Evolutionary conservation across 2,888 invertebrate genomes (phyloP), one percentile per base, ranked within the genome.

Genomic region (Belgica antarctica): DNA sequence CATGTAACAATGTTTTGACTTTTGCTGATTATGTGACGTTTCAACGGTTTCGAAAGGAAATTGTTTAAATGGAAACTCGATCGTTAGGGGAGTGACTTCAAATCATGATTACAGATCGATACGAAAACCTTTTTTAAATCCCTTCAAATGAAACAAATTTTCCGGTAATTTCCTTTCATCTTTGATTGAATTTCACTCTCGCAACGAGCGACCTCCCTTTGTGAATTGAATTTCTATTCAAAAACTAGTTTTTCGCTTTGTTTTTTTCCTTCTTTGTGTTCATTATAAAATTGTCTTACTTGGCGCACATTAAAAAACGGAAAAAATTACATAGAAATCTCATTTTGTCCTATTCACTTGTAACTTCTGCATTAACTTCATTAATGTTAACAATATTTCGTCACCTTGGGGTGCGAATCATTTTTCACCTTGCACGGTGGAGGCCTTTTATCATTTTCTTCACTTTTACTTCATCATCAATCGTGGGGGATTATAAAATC

Each of bases 301-400:
- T 17, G 22, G 17, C 52, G 22, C 52, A 52, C 52, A 52, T 22
- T 52, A 52, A 52, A 41, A 52, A 52, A 52, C 52, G 52, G 4
- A 52, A 52, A n/a, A 52, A 52, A 12, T 19, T 52, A 52, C 52
- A 52, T 52, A 52, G 52, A 52, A 52, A 52, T 52, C 7, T 52
- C 7, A 19, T 52, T 52, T 52, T 22, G 17, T 22, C 52, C 22
- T 19, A 22, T 52, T n/a, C 7, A 12, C 52, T 17, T 12, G 17
- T 52, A 52, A 52, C 52, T 31, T 31, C n/a, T 41, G 41, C 41
- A n/a, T 52, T n/a, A n/a, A 22, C 52, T 52, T 17, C 52, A 12
- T 52, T 52, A 52, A 52, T 52, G 52, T 52, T 52, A 52, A 52
- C 52, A 52, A 52, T 52, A 52, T 52, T 52, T 52, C 22, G 5